Conservation (phyloP, 2,113 vertebrate species). For the Narcine bancroftii region DNA sequence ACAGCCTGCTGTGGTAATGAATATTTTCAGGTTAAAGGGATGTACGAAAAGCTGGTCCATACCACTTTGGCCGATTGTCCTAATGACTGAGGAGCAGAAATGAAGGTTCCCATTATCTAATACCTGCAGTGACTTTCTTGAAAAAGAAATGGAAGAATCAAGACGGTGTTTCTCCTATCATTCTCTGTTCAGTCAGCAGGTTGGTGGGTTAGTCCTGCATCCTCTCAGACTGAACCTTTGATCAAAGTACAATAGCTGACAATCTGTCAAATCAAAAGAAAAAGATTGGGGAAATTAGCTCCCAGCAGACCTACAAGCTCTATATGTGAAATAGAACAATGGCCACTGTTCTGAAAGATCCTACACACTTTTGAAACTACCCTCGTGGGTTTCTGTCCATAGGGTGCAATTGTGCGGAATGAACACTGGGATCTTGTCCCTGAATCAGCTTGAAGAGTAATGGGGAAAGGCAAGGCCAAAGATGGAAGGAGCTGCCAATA, state of each 20-base stretch:
- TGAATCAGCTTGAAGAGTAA: neutral
- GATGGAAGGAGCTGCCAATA: neutral
- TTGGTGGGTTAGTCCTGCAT: neutral
- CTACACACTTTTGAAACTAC: neutral
- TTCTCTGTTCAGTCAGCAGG: neutral
- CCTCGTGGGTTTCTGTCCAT: neutral
- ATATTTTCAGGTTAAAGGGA: neutral
- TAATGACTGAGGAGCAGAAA: neutral
- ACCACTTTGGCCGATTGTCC: neutral
- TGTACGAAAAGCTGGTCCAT: neutral
- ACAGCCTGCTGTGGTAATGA: neutral
- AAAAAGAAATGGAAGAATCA: neutral
- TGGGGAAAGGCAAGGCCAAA: neutral
- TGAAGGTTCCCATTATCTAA: neutral
- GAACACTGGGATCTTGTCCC: neutral
- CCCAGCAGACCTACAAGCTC: slow-evolving; percentile 1
- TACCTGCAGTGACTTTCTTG: neutral
- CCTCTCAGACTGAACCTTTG: neutral
- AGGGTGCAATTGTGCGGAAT: neutral
- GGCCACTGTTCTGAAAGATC: neutral
- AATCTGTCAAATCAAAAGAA: slow-evolving; percentile 9
- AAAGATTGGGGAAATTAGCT: slow-evolving; percentile 32
- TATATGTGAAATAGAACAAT: neutral
- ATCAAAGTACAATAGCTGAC: slow-evolving; percentile 14
- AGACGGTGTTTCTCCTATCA: neutral